Conservation (phyloP, 2,888 invertebrate genomes). For the Epistrophe grossulariae region DNA sequence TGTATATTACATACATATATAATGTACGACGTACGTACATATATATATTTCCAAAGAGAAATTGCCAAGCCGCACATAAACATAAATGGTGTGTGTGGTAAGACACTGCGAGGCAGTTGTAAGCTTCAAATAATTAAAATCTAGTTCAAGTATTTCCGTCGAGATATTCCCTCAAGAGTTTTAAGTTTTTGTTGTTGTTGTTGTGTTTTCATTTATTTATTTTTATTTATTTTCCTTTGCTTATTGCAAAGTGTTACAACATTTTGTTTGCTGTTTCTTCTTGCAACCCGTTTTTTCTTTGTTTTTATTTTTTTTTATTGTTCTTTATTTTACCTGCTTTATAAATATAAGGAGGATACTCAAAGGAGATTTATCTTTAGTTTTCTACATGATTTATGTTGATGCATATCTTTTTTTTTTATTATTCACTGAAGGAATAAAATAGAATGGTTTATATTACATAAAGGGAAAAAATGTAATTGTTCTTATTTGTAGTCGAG, state of each 20-base stretch:
- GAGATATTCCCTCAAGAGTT: constrained; percentile 40
- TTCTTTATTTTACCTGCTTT: constrained; percentile 31
- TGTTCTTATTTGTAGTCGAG: constrained; percentile 23
- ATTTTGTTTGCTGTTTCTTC: constrained; percentile 1
- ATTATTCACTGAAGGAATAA: constrained; percentile 1
- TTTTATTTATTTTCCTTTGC: constrained; percentile 28
- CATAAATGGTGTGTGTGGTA: constrained; percentile 30
- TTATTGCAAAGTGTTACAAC: constrained; percentile 52
- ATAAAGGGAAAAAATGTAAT: constrained; percentile 7
- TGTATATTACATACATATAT: background rate
- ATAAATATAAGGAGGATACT: constrained; percentile 20
- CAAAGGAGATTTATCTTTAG: constrained; percentile 47
- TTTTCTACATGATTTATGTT: constrained; percentile 51
- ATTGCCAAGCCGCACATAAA: constrained; percentile 41
- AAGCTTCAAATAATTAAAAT: constrained; percentile 63
- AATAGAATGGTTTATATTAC: constrained; percentile 19
- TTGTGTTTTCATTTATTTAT: constrained; percentile 24
- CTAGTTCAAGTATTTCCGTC: constrained; percentile 50
- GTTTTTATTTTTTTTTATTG: constrained; percentile 25
- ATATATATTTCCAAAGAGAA: constrained; percentile 18
- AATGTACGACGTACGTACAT: background rate
- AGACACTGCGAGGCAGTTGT: constrained; percentile 28
- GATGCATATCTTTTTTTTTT: constrained; percentile 44
- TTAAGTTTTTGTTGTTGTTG: constrained; percentile 19
- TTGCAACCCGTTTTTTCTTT: constrained; percentile 21